phyloP scores from a whole-genome alignment of 2,113 vertebrate species.

The Colistium nudipinnis region DNA sequence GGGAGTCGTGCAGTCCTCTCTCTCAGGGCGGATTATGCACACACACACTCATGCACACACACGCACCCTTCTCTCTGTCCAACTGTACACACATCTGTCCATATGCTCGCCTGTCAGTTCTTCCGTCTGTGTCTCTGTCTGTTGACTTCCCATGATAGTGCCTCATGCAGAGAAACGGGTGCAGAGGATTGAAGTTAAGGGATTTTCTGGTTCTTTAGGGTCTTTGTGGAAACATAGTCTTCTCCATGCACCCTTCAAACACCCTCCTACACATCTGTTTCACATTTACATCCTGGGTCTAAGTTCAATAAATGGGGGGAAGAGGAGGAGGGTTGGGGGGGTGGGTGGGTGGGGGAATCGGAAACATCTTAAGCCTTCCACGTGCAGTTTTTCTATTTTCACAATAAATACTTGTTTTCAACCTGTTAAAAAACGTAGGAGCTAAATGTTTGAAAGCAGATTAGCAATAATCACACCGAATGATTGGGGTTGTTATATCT shows the following conservation, averaged over 20 bases:
- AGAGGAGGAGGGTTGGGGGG: slow-evolving; percentile 1
- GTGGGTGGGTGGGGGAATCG: neutral
- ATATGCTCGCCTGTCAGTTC: slow-evolving; percentile 14
- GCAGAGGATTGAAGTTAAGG: slow-evolving; percentile 46
- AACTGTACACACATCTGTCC: slow-evolving; percentile 23
- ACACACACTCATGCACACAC: slow-evolving; percentile 27
- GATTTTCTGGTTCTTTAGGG: slow-evolving; percentile 56
- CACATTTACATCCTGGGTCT: slow-evolving; percentile 68
- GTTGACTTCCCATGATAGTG: slow-evolving; percentile 29
- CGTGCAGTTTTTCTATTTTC: slow-evolving; percentile 41
- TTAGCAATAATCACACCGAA: no score
- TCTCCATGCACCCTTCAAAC: neutral
- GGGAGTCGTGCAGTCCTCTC: slow-evolving; percentile 60
- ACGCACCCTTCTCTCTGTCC: slow-evolving; percentile 19
- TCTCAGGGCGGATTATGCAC: slow-evolving; percentile 67
- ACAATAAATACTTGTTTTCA: slow-evolving; percentile 39
- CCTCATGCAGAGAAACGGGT: slow-evolving; percentile 28
- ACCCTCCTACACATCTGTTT: slow-evolving; percentile 69
- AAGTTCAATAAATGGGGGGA: slow-evolving; percentile 44
- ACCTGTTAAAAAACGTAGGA: neutral
- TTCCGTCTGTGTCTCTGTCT: slow-evolving; percentile 11
- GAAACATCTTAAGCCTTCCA: slow-evolving; percentile 36
- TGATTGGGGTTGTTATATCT: no score
- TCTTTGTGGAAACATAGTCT: slow-evolving; percentile 58
- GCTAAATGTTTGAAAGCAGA: no score